Evolutionary conservation across 2,113 vertebrate genomes (phyloP).

Genomic region (Pteronura brasiliensis): DNA sequence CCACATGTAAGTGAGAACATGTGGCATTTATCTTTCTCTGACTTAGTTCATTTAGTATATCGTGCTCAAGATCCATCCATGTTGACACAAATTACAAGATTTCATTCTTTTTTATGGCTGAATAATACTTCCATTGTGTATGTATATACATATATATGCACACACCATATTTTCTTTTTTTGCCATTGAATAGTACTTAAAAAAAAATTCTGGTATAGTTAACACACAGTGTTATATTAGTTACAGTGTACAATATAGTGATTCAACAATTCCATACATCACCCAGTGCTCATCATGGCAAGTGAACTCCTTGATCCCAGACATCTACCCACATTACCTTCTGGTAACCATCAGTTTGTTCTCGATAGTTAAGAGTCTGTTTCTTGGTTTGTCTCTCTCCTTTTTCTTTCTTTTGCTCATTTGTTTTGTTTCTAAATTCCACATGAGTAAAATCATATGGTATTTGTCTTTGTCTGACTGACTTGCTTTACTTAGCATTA

Average conservation of each 20-base stretch:
- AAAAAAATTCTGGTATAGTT: neutral
- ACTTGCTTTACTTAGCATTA: neutral
- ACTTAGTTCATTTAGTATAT: neutral
- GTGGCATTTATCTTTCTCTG: neutral
- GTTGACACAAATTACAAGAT: neutral
- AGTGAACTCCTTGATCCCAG: neutral
- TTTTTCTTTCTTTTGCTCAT: neutral
- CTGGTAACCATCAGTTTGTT: neutral
- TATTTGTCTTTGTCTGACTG: neutral
- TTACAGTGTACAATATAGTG: neutral
- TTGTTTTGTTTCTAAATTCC: neutral
- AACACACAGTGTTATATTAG: neutral
- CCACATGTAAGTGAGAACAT: neutral
- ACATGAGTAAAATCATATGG: neutral
- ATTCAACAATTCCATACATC: neutral
- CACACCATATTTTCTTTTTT: neutral
- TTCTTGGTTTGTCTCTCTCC: neutral
- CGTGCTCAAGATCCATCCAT: neutral
- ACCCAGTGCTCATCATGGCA: neutral
- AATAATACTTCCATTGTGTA: neutral
- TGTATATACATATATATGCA: neutral
- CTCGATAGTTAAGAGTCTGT: neutral
- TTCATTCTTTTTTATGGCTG: neutral
- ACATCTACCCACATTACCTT: neutral
- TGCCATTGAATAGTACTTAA: neutral